These are phyloP conservation scores for Ophion slaviceki DNA, from an alignment of 2,888 invertebrate species.

Conservation along the genomic window DNA sequence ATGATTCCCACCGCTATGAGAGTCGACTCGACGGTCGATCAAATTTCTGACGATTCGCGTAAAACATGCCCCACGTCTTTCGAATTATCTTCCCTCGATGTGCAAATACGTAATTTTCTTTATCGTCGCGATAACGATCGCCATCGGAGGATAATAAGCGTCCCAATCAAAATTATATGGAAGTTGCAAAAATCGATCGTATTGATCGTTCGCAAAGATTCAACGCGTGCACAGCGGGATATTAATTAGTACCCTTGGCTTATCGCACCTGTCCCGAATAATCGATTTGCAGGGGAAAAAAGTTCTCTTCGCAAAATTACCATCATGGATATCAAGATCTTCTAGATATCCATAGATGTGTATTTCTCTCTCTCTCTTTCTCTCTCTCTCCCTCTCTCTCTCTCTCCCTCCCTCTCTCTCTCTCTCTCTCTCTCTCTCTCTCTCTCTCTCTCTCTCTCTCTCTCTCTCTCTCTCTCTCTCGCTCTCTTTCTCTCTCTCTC, in stretches of 20 bases:
- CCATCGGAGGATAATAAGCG: constrained; percentile 9
- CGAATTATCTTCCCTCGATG: background rate
- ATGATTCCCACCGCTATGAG: too few relatives aligned
- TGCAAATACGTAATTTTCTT: background rate
- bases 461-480: background rate
- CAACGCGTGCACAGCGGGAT: constrained; percentile 42
- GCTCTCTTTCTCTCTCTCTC: background rate
- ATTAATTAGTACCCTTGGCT: constrained; percentile 53
- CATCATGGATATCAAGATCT: constrained; percentile 32
- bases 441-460: background rate
- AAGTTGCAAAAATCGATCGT: constrained; percentile 24
- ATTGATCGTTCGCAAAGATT: constrained; percentile 17
- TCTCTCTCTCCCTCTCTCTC: background rate
- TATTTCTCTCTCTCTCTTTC: background rate
- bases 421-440: too few relatives aligned
- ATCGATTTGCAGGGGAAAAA: constrained; percentile 56
- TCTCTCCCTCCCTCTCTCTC: background rate
- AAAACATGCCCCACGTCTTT: background rate
- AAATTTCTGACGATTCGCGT: too few relatives aligned
- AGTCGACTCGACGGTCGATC: too few relatives aligned
- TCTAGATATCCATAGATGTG: constrained; percentile 6
- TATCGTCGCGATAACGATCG: constrained; percentile 8
- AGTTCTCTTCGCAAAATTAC: constrained; percentile 23
- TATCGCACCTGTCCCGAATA: constrained; percentile 35
- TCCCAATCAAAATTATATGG: background rate